Conservation (phyloP, 2,113 vertebrate species). For the Cercocebus atys region DNA sequence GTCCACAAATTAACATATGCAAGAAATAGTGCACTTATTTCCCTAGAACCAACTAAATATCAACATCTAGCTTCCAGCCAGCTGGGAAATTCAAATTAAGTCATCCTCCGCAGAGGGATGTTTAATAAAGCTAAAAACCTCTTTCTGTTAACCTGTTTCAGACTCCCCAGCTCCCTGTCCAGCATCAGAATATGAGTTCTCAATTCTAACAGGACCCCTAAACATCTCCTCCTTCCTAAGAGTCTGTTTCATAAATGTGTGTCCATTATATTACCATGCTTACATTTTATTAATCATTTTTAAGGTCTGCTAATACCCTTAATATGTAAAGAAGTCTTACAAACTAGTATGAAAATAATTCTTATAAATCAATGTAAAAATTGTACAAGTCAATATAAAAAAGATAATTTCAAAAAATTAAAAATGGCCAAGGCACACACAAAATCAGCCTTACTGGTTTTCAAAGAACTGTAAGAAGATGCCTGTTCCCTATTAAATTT, state of each 20-base stretch:
- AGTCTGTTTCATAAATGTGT: neutral
- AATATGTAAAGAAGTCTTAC: neutral
- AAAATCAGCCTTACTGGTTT: neutral
- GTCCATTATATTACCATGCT: neutral
- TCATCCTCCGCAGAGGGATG: neutral
- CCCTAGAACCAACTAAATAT: neutral
- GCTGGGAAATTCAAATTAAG: neutral
- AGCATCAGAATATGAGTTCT: neutral
- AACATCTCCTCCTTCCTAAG: neutral
- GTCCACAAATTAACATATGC: neutral
- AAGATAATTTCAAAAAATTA: neutral
- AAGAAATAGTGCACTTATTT: neutral
- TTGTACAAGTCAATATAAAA: neutral
- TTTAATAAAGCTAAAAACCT: neutral
- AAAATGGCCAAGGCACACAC: neutral
- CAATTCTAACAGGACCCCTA: neutral
- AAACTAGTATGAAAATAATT: neutral
- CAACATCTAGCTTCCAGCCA: neutral
- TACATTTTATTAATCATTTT: neutral
- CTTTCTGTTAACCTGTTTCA: neutral
- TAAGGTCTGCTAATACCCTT: neutral
- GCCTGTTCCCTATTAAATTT: neutral
- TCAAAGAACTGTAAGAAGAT: neutral
- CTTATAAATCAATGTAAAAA: neutral
- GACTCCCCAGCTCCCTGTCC: neutral